Base-by-base conservation (phyloP, 2,113 vertebrate genomes). In the Syngnathus floridae region DNA sequence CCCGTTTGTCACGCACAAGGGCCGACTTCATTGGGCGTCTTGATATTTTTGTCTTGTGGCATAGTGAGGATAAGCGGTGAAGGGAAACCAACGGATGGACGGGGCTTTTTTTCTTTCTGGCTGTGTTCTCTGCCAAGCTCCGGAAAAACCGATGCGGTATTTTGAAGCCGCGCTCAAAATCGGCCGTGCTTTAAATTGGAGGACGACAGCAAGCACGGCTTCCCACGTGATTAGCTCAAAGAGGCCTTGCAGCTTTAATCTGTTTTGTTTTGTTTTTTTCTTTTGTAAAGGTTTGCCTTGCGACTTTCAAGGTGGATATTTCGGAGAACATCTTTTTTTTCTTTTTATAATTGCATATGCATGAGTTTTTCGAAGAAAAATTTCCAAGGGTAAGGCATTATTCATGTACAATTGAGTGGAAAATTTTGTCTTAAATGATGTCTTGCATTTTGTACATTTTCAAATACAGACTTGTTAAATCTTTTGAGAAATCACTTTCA, bases 31-130 rank as follows among this genome's bases (percentile, higher is more conserved):
- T 88, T 75, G 54, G 65, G 38, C 6, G 82, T 80, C 67, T 72
- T 86, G 85, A 87, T 90, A 90, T 90, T 90, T 91, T 90, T 88
- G 90, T 89, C 85, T 86, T 89, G 80, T 86, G 87, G 83, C 86
- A 79, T 81, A 7, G 26, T 56, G 26, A 35, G 54, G 17, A 51
- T 51, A 35, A 17, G 26, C 12, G 26, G 26, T 35, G 22, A 5
- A 35, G 54, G 14, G 7, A 55, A 31, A 31, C 26, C 26, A 31
- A 31, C 5, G 54, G 54, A 55, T 55, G 22, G 22, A 35, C 5
- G 52, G 22, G 11, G 1, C 11, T 13, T 10, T 35, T 13, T 8
- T 13, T 89, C 86, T 90, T 86, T 89, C 73, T 81, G 62, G 22
- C 81, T 75, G 63, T n/a, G 81, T 87, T 35, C 79, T 83, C 81